Evolutionary conservation across 1,140 invertebrate genomes (phyloP), one percentile per base, ranked within the genome.

Genomic region (Holotrichia oblita): DNA sequence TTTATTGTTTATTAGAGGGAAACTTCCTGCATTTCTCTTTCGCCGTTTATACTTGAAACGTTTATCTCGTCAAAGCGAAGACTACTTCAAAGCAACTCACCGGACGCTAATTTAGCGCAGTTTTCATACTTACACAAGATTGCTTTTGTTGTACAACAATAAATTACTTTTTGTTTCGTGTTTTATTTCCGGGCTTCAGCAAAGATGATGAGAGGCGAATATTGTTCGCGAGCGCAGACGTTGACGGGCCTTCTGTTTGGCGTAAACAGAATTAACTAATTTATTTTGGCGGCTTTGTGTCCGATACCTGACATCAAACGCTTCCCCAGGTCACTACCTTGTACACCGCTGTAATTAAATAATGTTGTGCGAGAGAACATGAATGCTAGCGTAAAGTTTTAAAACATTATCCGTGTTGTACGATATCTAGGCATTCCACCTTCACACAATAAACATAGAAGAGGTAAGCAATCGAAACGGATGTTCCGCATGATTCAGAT

Each of bases 231-330:
- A 69, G 17, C 17, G 61, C 61, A 34, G 61, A 69, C 61, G 61
- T 69, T 17, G 61, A 22, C 7, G 20, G 12, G 61, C 3, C 61
- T 69, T 69, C 61, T 69, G 61, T 69, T 69, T 24, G 9, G 61
- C 22, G 17, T 69, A 27, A 69, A 69, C 61, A 27, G 61, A 69
- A 69, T 69, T 69, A 69, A 69, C 61, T 69, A 69, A 69, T 69
- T 69, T 69, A 69, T 69, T 34, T 69, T 7, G 61, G 17, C 61
- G 61, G 17, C 61, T 69, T 69, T 69, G 61, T 69, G 22, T 69
- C 61, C 61, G 61, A 69, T 69, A 69, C 61, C 61, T 69, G 61
- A 22, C 61, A 69, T 69, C 61, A 69, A 69, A 69, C 61, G 61
- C 61, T 34, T 34, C 61, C 27, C 22, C 61, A 69, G 61, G 22